These are phyloP conservation scores for Drosophila algonquin DNA, from an alignment of 2,888 invertebrate genomes.

Conservation along the genomic window DNA sequence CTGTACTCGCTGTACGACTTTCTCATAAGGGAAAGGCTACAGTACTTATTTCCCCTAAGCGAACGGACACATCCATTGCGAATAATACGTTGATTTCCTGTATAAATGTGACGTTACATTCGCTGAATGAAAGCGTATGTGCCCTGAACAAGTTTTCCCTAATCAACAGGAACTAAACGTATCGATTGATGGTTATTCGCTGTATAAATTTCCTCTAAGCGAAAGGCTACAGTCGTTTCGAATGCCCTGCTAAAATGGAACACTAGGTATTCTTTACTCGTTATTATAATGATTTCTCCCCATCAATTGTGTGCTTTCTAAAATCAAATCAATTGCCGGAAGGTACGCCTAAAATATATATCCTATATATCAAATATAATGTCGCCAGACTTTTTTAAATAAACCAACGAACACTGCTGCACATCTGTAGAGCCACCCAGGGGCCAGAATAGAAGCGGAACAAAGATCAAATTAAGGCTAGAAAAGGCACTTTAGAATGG, in stretches of 20 bases:
- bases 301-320: conserved; percentile 70
- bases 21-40: no score
- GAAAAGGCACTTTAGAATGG: conserved; percentile 75
- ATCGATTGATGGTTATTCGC: no score
- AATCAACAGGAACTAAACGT: no score
- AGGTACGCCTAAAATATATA: conserved; percentile 67
- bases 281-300: conserved; percentile 44
- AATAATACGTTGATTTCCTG: no score
- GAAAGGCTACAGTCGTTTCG: neutral
- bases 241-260: neutral
- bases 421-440: conserved; percentile 4
- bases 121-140: no score
- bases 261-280: conserved; percentile 43
- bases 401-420: conserved; percentile 61
- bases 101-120: no score
- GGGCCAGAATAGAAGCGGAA: conserved; percentile 31
- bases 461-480: conserved; percentile 53
- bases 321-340: conserved; percentile 73
- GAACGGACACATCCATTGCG: no score
- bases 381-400: conserved; percentile 59
- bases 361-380: conserved; percentile 25
- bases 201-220: neutral
- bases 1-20: no score
- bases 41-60: no score
- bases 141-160: no score